phyloP scores from a whole-genome alignment of 2,888 invertebrate genomes.

The Oeneis ivallda region DNA sequence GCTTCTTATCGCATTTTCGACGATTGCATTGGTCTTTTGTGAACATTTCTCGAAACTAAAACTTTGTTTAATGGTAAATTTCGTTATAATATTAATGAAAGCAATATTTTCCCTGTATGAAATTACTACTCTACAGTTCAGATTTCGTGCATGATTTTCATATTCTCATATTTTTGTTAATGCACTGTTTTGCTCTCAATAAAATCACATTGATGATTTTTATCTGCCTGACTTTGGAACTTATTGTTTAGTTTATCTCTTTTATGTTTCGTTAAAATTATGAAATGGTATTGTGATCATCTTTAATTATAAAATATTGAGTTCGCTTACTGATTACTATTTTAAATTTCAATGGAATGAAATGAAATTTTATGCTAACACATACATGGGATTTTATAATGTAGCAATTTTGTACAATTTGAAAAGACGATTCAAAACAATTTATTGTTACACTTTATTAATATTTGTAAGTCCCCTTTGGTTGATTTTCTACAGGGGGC shows the following conservation, averaged over 20 bases:
- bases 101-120: neutral
- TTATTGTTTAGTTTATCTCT: neutral
- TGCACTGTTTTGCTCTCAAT: neutral
- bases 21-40: neutral
- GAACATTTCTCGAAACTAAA: neutral
- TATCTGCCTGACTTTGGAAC: neutral
- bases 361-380: neutral
- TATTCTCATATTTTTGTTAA: neutral
- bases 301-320: neutral
- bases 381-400: neutral
- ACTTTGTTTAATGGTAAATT: neutral
- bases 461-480: neutral
- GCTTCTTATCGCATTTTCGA: slow-evolving; percentile 2
- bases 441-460: neutral
- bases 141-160: neutral
- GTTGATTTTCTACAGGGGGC: neutral
- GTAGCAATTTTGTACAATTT: neutral
- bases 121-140: neutral
- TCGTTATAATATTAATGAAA: neutral
- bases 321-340: neutral
- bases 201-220: no score
- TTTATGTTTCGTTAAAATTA: neutral
- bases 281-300: neutral
- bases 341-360: neutral
- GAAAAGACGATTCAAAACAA: no score